These are phyloP conservation scores for Andrena flavipes DNA, from an alignment of 2,888 invertebrate species.

Conservation along the genomic window DNA sequence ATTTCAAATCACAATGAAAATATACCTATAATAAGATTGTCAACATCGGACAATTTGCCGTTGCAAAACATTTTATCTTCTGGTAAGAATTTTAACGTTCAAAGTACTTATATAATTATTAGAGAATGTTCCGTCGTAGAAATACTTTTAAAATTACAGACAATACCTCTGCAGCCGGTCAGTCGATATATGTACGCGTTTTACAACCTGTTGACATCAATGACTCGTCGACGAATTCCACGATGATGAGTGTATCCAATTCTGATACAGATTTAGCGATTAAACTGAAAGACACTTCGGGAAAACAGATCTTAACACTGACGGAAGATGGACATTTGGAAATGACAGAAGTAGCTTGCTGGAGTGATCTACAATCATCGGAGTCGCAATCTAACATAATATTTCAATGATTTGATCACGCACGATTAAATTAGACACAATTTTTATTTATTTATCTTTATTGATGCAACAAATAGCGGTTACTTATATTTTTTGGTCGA, in stretches of 20 bases:
- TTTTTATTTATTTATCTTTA: constrained; percentile 34
- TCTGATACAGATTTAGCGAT: constrained; percentile 49
- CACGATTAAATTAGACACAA: not conserved
- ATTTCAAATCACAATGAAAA: constrained; percentile 47
- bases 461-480: constrained; percentile 31
- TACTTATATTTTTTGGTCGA: constrained; percentile 34
- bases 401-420: constrained; percentile 34
- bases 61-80: constrained; percentile 63
- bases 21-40: constrained; percentile 63
- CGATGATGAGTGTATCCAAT: constrained; percentile 39
- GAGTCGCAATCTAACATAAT: constrained; percentile 47
- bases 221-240: constrained; percentile 44
- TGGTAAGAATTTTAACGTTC: constrained; percentile 57
- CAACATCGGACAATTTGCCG: constrained; percentile 66
- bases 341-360: constrained; percentile 79
- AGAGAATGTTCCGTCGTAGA: constrained; percentile 1
- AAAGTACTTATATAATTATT: not conserved
- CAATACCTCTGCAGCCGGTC: constrained; percentile 50
- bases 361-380: constrained; percentile 67
- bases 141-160: constrained; percentile 40
- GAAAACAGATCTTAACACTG: constrained; percentile 80
- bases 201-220: constrained; percentile 67
- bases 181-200: constrained; percentile 70
- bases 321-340: constrained; percentile 82
- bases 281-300: constrained; percentile 62